These are phyloP conservation scores for Apodemus speciosus DNA, from an alignment of 2,113 vertebrate species.

Conservation along the genomic window DNA sequence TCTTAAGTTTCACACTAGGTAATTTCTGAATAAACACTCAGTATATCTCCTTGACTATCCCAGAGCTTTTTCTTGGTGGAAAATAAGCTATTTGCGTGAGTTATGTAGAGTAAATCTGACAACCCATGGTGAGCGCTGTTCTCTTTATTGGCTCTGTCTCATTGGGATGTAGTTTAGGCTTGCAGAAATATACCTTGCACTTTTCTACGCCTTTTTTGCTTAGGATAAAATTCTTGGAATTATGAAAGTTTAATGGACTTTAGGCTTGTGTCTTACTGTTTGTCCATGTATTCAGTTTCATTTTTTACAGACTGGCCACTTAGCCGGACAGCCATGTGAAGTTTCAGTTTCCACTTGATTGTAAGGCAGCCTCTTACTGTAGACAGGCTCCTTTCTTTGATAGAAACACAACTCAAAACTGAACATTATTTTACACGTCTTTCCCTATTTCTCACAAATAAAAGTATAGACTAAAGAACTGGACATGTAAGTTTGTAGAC, in stretches of 20 bases:
- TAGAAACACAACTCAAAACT: constrained; percentile 27
- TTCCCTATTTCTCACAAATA: background rate
- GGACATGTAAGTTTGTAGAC: too few relatives aligned
- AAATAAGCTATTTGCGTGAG: constrained; percentile 63
- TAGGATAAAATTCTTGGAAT: constrained; percentile 39
- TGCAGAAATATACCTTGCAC: constrained; percentile 62
- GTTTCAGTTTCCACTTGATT: constrained; percentile 53
- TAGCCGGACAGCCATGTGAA: constrained; percentile 63
- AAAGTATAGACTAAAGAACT: background rate
- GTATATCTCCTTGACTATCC: constrained; percentile 32
- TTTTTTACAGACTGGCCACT: constrained; percentile 67
- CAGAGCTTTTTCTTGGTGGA: constrained; percentile 38
- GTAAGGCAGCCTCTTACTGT: constrained; percentile 16
- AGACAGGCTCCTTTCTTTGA: constrained; percentile 27
- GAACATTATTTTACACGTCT: constrained; percentile 41
- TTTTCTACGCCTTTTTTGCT: constrained; percentile 65
- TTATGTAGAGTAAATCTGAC: constrained; percentile 1
- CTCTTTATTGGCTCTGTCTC: constrained; percentile 56
- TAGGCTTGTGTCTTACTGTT: constrained; percentile 42
- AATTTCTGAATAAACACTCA: constrained; percentile 71
- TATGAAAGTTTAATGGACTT: constrained; percentile 63
- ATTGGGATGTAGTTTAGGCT: constrained; percentile 52
- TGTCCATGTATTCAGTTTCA: constrained; percentile 56
- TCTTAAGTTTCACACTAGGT: constrained; percentile 44
- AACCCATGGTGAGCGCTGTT: background rate